Evolutionary conservation across 2,888 invertebrate genomes (phyloP).

Genomic region (Parapristionchus giblindavisi): DNA sequence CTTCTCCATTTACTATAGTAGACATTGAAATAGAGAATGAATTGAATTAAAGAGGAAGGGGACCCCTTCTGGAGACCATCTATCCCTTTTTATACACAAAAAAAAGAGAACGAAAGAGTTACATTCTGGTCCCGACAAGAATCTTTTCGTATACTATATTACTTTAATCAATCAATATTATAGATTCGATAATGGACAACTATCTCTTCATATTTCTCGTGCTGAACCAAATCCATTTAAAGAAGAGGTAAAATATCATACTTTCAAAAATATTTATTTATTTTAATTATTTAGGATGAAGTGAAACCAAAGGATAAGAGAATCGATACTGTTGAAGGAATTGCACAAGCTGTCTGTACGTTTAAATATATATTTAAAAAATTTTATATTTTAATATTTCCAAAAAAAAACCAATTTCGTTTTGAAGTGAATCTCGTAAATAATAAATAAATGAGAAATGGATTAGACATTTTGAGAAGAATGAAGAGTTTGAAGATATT

Average conservation of each 20-base stretch:
- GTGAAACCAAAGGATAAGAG: slow-evolving; percentile 53
- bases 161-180: slow-evolving; percentile 1
- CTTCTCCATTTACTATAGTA: background rate
- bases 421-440: no score
- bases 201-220: slow-evolving; percentile 64
- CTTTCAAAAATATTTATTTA: background rate
- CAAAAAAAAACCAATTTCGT: no score
- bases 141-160: background rate
- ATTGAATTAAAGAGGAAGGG: background rate
- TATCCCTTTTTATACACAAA: no score
- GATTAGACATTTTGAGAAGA: no score
- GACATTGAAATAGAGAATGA: background rate
- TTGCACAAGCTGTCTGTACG: slow-evolving; percentile 68
- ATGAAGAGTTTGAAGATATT: no score
- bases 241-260: background rate
- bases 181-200: slow-evolving; percentile 55
- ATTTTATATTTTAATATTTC: background rate
- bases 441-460: no score
- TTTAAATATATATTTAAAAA: slow-evolving; percentile 18
- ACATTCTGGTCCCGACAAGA: slow-evolving; percentile 1
- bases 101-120: background rate
- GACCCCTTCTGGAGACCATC: background rate
- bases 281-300: slow-evolving; percentile 33
- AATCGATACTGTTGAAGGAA: slow-evolving; percentile 64
- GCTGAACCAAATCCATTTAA: background rate